Evolutionary conservation across 2,888 invertebrate genomes (phyloP).

Genomic region (Saturnia japonica): DNA sequence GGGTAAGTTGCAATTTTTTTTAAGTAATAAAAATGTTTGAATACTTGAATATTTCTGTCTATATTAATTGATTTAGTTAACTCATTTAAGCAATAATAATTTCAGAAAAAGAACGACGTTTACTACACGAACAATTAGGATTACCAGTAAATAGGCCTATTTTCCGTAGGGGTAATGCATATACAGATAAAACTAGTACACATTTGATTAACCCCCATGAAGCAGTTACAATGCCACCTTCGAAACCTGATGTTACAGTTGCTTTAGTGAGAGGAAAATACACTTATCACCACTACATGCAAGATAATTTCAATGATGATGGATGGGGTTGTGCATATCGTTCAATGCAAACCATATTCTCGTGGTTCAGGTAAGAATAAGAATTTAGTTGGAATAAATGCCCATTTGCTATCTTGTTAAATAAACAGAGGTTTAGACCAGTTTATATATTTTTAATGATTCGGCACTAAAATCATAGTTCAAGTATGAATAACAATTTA

Average conservation of each 20-base stretch:
- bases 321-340: slow-evolving; percentile 99
- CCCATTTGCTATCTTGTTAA: neutral
- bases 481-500: too few relatives aligned
- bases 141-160: slow-evolving; percentile 86
- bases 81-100: slow-evolving; percentile 15
- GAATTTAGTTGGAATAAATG: neutral
- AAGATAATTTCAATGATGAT: slow-evolving; percentile 95
- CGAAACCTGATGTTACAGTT: slow-evolving; percentile 49
- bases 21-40: neutral
- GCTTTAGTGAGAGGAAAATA: slow-evolving; percentile 91
- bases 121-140: slow-evolving; percentile 87
- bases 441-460: too few relatives aligned
- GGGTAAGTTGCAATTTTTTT: slow-evolving; percentile 70
- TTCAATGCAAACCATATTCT: slow-evolving; percentile 96
- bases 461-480: too few relatives aligned
- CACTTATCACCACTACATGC: slow-evolving; percentile 98
- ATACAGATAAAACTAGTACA: slow-evolving; percentile 75
- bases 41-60: neutral
- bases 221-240: slow-evolving; percentile 69
- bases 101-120: slow-evolving; percentile 84
- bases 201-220: slow-evolving; percentile 89
- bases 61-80: neutral
- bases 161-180: slow-evolving; percentile 88
- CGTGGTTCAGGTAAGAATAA: slow-evolving; percentile 91
- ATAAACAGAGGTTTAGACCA: too few relatives aligned